Base-by-base conservation (phyloP, 2,797 vertebrate genomes). In the Eulemur albifrons region DNA sequence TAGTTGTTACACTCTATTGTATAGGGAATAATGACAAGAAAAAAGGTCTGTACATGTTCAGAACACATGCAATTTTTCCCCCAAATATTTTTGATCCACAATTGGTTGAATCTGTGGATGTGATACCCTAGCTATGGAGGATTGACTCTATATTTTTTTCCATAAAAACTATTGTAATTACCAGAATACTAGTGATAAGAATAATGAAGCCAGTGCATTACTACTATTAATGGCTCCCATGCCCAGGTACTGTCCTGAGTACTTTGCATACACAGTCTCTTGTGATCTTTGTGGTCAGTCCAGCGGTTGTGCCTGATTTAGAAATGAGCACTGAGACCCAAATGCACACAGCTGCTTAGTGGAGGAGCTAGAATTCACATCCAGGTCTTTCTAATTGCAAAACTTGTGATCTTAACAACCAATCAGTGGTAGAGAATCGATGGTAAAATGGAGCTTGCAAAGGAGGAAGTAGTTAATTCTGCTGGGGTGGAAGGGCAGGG, bases 311-410 rank as follows among this genome's bases (percentile, higher is more conserved):
- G n/a, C 77, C 21, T 76, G 8, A 48, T 92, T 77, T 70, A n/a
- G 45, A 65, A 32, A 76, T 59, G 50, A 92, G 3, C 25, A 61
- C 11, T 43, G 48, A 88, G 15, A 92, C 12, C 5, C 32, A 73
- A 61, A 30, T 23, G 35, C 27, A 72, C 1, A 40, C 30, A 91
- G 11, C 43, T 88, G n/a, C 13, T 67, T 90, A 43, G 48, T 4
- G 2, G 32, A 88, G 48, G 54, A 92, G 61, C 30, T 69, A 72
- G 59, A 69, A n/a, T 50, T 92, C 48, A 59, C 13, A 45, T 9
- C 27, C 21, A 73, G 79, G 27, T 69, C 67, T 81, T 96, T 48
- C 14, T 90, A 45, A 92, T 45, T n/a, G 21, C 43, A 81, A 80
- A 87, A 18, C 4, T 25, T 67, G 54, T 23, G 10, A 17, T 43